phyloP scores from a whole-genome alignment of 1,140 invertebrate species.

The Plodia interpunctella region DNA sequence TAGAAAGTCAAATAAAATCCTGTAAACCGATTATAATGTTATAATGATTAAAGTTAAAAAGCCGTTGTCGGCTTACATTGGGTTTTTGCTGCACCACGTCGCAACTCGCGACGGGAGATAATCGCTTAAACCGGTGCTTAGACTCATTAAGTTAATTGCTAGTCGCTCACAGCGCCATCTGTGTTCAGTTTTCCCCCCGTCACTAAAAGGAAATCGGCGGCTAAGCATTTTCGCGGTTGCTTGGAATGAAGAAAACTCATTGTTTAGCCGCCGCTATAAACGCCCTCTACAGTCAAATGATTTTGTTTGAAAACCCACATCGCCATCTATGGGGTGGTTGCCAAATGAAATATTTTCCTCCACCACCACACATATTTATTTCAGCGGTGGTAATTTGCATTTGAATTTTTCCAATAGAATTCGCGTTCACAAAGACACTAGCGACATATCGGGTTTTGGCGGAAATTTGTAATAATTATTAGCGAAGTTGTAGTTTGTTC shows the following conservation, averaged over 20 bases:
- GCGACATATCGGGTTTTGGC: background rate
- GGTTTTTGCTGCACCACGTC: no score
- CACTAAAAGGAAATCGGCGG: background rate
- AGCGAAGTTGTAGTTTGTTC: no score
- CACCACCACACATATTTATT: background rate
- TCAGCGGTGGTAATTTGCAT: background rate
- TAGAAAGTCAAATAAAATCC: no score
- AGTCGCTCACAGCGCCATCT: background rate
- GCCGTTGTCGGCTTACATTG: no score
- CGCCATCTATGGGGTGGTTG: constrained; percentile 1
- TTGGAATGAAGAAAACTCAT: background rate
- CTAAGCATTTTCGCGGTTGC: background rate
- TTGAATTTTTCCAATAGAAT: background rate
- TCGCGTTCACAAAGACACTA: background rate
- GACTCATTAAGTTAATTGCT: no score
- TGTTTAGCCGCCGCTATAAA: no score
- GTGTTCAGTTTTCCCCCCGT: background rate
- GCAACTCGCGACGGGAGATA: no score
- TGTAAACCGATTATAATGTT: no score
- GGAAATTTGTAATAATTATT: no score
- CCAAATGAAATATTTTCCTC: background rate
- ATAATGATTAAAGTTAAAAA: no score
- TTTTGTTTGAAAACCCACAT: background rate
- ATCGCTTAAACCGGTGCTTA: no score
- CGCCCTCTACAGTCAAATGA: no score